Evolutionary conservation across 2,113 vertebrate species (phyloP).

Genomic region (Uria aalge): DNA sequence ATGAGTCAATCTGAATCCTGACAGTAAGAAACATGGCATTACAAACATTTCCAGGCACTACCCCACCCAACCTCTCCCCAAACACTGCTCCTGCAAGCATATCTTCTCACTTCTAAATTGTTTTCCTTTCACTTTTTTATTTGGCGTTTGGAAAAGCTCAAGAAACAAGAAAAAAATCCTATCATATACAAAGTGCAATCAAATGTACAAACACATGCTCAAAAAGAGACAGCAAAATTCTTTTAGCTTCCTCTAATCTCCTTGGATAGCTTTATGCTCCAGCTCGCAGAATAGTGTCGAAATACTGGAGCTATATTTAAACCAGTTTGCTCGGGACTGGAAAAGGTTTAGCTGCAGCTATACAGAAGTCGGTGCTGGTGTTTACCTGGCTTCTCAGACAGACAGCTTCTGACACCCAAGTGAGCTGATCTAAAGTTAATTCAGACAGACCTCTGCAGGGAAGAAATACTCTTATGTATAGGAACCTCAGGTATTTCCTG

Average conservation of each 20-base stretch:
- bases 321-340: background rate
- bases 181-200: background rate
- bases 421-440: constrained; percentile 65
- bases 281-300: background rate
- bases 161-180: background rate
- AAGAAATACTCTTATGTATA: constrained; percentile 47
- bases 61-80: background rate
- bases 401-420: constrained; percentile 57
- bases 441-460: constrained; percentile 56
- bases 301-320: constrained; percentile 45
- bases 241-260: constrained; percentile 48
- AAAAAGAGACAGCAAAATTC: constrained; percentile 32
- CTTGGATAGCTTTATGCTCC: background rate
- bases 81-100: background rate
- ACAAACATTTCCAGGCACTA: background rate
- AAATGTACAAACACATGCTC: constrained; percentile 18
- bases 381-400: constrained; percentile 53
- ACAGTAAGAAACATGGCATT: background rate
- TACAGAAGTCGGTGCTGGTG: background rate
- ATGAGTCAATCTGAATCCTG: background rate
- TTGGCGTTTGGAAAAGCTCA: background rate
- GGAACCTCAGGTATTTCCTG: constrained; percentile 42
- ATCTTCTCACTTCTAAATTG: background rate
- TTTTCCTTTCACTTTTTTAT: background rate
- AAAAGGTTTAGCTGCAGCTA: constrained; percentile 18